Conservation (phyloP, 2,888 invertebrate species). For the Itoplectis maculator region DNA sequence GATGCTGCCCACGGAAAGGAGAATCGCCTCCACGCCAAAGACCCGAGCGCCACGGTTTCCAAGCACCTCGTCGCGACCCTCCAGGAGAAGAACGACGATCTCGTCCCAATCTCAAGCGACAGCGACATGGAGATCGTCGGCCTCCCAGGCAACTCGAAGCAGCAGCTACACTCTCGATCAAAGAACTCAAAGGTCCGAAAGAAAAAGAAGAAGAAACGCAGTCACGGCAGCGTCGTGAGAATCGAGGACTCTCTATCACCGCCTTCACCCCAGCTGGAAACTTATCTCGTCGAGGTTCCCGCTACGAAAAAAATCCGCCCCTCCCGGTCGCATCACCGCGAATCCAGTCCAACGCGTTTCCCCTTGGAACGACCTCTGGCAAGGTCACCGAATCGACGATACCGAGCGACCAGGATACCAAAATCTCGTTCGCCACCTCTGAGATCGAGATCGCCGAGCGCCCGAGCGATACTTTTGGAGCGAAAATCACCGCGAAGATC, state of each 20-base stretch:
- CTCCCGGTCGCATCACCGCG: slow-evolving; percentile 67
- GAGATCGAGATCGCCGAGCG: slow-evolving; percentile 68
- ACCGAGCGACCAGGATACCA: slow-evolving; percentile 69
- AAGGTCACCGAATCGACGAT: slow-evolving; percentile 71
- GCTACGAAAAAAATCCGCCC: slow-evolving; percentile 61
- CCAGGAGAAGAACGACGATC: slow-evolving; percentile 79
- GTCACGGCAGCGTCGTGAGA: slow-evolving; percentile 58
- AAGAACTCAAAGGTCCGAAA: slow-evolving; percentile 69
- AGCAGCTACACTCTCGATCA: slow-evolving; percentile 51
- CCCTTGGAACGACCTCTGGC: slow-evolving; percentile 49
- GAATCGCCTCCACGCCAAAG: slow-evolving; percentile 79
- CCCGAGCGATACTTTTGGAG: too few relatives aligned
- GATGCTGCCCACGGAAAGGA: slow-evolving; percentile 83
- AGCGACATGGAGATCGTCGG: slow-evolving; percentile 82
- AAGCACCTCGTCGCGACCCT: slow-evolving; percentile 73
- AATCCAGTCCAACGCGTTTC: slow-evolving; percentile 69
- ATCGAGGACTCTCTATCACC: slow-evolving; percentile 71
- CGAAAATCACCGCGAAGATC: slow-evolving; percentile 68
- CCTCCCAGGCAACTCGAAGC: slow-evolving; percentile 73
- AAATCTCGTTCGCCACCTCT: too few relatives aligned
- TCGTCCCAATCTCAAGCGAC: slow-evolving; percentile 82
- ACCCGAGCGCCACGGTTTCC: slow-evolving; percentile 69
- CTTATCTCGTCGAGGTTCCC: slow-evolving; percentile 35
- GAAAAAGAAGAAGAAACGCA: slow-evolving; percentile 77
- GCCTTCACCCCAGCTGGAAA: slow-evolving; percentile 52